phyloP scores from a whole-genome alignment of 1,140 invertebrate genomes.

The Drosophila saltans region DNA sequence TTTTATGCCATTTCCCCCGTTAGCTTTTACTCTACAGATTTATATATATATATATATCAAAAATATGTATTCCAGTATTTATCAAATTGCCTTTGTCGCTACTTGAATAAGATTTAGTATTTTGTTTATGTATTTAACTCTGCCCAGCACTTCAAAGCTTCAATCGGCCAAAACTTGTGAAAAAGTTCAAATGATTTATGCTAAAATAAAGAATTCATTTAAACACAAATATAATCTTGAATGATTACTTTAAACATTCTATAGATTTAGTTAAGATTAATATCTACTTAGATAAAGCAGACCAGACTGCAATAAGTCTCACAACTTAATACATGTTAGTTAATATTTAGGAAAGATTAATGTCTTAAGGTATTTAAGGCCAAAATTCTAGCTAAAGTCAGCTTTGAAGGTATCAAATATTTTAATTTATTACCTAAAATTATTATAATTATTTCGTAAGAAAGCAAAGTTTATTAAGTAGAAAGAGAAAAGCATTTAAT shows the following conservation, averaged over 20 bases:
- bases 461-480: too few relatives aligned
- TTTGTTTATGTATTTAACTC: conserved; percentile 10
- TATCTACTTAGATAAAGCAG: background rate
- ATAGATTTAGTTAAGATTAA: background rate
- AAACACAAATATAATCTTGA: background rate
- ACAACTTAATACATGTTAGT: background rate
- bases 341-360: background rate
- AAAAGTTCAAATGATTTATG: conserved; percentile 4
- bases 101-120: conserved; percentile 32
- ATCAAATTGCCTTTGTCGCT: conserved; percentile 10
- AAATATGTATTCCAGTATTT: background rate
- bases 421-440: too few relatives aligned
- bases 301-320: too few relatives aligned
- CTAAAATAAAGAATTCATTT: background rate
- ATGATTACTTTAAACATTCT: background rate
- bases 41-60: background rate
- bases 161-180: background rate
- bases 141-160: conserved; percentile 4
- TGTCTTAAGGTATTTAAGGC: background rate
- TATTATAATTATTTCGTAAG: too few relatives aligned
- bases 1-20: conserved; percentile 46
- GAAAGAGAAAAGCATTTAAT: too few relatives aligned
- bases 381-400: background rate
- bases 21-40: conserved; percentile 11
- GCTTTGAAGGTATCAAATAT: background rate